phyloP scores from a whole-genome alignment of 1,140 invertebrate species.

The Cherax destructor region DNA sequence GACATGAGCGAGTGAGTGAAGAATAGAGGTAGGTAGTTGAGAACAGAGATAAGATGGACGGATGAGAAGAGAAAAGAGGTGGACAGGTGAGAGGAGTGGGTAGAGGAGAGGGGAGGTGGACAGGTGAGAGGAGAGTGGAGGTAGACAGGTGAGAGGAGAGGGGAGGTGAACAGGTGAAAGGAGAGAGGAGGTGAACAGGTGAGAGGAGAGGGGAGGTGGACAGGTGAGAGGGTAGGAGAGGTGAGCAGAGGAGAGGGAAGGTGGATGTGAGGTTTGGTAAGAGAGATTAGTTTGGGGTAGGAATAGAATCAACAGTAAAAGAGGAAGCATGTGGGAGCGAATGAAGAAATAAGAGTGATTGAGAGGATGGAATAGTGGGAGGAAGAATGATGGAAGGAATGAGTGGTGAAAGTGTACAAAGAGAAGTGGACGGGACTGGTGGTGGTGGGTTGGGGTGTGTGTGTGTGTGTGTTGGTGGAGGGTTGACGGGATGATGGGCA shows the following conservation, averaged over 20 bases:
- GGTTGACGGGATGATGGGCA: neutral
- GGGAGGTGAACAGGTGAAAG: neutral
- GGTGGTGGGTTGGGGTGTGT: neutral
- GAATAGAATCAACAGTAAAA: neutral
- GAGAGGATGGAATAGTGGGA: neutral
- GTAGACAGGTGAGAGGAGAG: neutral
- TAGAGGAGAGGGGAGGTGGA: too few species aligned
- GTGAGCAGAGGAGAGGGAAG: neutral
- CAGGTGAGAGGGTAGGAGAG: neutral
- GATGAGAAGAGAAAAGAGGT: neutral
- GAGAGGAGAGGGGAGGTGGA: neutral
- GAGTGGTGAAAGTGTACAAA: neutral
- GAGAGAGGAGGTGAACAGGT: neutral
- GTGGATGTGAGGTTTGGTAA: neutral
- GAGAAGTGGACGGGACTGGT: neutral
- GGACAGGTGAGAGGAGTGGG: neutral
- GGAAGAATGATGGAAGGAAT: neutral
- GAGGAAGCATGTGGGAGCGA: neutral
- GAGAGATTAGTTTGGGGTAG: neutral
- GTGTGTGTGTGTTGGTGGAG: neutral
- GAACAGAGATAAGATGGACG: neutral
- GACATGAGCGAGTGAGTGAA: neutral
- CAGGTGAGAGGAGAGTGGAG: neutral
- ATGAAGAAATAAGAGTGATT: neutral
- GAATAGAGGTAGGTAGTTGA: neutral